Base-by-base conservation (phyloP, 2,113 vertebrate genomes). In the Leucoraja erinaceus region DNA sequence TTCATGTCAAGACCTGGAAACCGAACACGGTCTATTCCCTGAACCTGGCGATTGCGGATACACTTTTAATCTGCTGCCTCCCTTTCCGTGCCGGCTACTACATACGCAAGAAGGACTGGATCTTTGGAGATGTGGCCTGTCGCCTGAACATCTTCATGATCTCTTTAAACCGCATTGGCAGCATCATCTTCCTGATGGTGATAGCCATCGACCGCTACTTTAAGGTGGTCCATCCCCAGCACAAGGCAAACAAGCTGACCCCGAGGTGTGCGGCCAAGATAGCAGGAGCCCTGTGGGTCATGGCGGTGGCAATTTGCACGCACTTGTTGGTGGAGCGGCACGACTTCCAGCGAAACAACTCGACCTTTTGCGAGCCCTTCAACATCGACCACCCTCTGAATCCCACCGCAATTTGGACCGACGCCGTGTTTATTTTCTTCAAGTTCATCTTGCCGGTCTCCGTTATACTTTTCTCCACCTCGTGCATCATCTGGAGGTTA, bases 151-250 rank as follows among this genome's bases (percentile, higher is more conserved):
- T 97, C 33, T 97, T 97, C 93, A 95, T 96, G 95, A 56, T 97
- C 78, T 96, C 97, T 93, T 93, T 95, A 18, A 98, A 97, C 94
- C 95, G 97, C 14, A 96, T 95, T 0, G 96, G 95, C 0, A 97
- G 95, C 94, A 96, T 96, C 4, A 94, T 95, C 75, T 97, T 98
- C 95, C 96, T 97, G 0, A 95, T 96, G 0, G 94, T 96, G 31
- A 96, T 96, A 33, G 96, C 96, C 2, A 95, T 96, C 6, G 95
- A 97, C 93, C 95, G 96, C 22, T 98, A 97, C 91, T 96, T 97
- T 72, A 96, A 96, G 63, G 96, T 97, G 88, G 96, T 97, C 31
- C 96, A 96, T 77, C 95, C 96, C 0, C 94, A 95, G 2, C 94
- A 95, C 0, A 74, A 93, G 16, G 93, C 96, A 75, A 94, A 96